phyloP scores from a whole-genome alignment of 1,140 invertebrate species.

The Paramacrobiotus metropolitanus region DNA sequence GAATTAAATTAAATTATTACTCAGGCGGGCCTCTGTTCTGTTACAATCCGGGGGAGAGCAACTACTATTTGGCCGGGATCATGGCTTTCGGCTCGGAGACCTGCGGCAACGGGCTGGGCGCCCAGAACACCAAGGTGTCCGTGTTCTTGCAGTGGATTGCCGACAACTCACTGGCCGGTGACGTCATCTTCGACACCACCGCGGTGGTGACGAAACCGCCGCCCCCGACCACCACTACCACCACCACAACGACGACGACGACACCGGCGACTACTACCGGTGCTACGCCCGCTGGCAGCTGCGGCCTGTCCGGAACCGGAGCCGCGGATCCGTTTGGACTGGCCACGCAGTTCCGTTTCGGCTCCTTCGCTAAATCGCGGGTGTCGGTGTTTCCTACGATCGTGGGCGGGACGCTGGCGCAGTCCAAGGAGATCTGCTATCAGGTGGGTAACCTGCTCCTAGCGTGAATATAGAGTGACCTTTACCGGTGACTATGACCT shows the following conservation, averaged over 20 bases:
- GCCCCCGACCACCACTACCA: neutral
- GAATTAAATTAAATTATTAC: neutral
- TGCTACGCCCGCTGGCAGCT: neutral
- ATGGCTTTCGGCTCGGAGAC: neutral
- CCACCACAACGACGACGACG: neutral
- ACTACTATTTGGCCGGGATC: neutral
- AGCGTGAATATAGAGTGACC: no score
- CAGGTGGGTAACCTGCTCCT: no score
- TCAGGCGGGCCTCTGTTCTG: neutral
- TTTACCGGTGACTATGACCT: no score
- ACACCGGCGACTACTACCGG: no score
- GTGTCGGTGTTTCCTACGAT: no score
- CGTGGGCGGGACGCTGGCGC: no score
- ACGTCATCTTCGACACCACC: neutral
- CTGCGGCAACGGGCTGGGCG: neutral
- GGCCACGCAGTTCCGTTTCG: neutral
- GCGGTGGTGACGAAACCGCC: neutral
- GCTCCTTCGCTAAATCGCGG: no score
- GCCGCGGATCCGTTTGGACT: neutral
- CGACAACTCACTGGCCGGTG: neutral
- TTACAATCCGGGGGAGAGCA: neutral
- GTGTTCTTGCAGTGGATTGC: neutral
- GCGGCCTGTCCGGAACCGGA: neutral
- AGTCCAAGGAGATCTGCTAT: no score
- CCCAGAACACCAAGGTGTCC: neutral